These are phyloP conservation scores for Hydractinia echinata DNA, from an alignment of 30 jellyfish, hydroid and myxozoan genomes.

Conservation along the genomic window DNA sequence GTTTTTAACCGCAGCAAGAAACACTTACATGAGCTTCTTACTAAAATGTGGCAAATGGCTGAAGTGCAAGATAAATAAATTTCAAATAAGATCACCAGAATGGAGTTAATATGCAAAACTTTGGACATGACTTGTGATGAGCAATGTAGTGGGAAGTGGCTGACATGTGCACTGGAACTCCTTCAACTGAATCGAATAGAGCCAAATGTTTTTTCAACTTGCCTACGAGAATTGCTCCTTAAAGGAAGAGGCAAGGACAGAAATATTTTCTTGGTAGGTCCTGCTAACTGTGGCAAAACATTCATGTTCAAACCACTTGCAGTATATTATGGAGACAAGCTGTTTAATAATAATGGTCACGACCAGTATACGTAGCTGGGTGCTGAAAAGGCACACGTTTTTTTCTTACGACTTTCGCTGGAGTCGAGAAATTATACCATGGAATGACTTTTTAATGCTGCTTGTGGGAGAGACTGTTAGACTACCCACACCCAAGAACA, in stretches of 20 bases:
- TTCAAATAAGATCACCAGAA: conserved; percentile 16
- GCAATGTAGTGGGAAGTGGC: conserved; percentile 50
- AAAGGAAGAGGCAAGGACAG: conserved; percentile 43
- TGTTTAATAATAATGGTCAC: conserved; percentile 29
- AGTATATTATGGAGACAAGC: not conserved
- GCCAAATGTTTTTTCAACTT: conserved; percentile 34
- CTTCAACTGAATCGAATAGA: conserved; percentile 26
- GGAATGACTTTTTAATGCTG: conserved; percentile 34
- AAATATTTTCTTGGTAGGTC: conserved; percentile 31
- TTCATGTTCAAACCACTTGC: conserved; percentile 41
- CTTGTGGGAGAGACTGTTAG: conserved; percentile 42
- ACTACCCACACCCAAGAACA: conserved; percentile 49
- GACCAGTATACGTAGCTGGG: conserved; percentile 43
- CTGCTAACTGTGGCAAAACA: conserved; percentile 35
- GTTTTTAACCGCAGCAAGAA: conserved; percentile 19
- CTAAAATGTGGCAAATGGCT: conserved; percentile 42
- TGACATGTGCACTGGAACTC: conserved; percentile 46
- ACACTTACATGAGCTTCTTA: conserved; percentile 23
- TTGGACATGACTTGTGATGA: conserved; percentile 9
- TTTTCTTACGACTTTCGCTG: conserved; percentile 46
- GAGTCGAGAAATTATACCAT: conserved; percentile 34
- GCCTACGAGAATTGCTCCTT: conserved; percentile 38
- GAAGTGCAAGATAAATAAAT: conserved; percentile 5
- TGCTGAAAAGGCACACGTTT: conserved; percentile 28
- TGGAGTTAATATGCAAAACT: conserved; percentile 24